Base-by-base conservation (phyloP, 2,797 vertebrate species). In the Gymnodraco acuticeps region DNA sequence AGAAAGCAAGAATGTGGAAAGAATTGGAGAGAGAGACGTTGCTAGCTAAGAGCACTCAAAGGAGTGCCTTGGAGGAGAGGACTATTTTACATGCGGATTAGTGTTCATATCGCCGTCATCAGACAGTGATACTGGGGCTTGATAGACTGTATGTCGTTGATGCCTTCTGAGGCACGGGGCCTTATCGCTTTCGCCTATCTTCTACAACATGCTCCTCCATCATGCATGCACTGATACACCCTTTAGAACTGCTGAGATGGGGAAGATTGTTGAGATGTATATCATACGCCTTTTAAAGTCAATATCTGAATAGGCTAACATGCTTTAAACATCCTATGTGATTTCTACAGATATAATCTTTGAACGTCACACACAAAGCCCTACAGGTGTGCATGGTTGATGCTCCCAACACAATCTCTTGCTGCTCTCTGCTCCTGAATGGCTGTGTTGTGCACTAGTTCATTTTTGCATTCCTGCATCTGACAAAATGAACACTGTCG, bases 11-110 rank as follows among this genome's bases (percentile, higher is more conserved):
- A 46, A 45, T 47, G 55, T 20, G 43, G 50, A 62, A 74, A 73
- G 68, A 16, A 62, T 33, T 0, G 13, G 14, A 74, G 65, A 70
- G 23, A 73, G 58, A 52, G 47, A 66, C 62, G 61, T 61, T 70
- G 83, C 73, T 77, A 14, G 84, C 70, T 76, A 88, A 93, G 87
- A 88, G 92, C 83, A 84, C 87, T 91, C 68, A 16, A 87, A 90
- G 87, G 89, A 92, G 89, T 84, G 81, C 80, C 92, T 81, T 75
- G 79, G 89, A 90, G 88, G 62, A 86, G 89, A 93, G 87, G 60
- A 73, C 87, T 91, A 90, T 93, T 94, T 94, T 91, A 90, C 91
- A 86, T 88, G 92, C 82, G 89, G 92, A 95, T 96, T 93, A 89
- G 92, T 67, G 79, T 81, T 72, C 82, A 80, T 95, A 95, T 95